Percentiles rank a stretch among this genome's conserved stretches.
Evolutionary conservation across 1,140 invertebrate genomes (phyloP).

Genomic region (Telenomus remus): DNA sequence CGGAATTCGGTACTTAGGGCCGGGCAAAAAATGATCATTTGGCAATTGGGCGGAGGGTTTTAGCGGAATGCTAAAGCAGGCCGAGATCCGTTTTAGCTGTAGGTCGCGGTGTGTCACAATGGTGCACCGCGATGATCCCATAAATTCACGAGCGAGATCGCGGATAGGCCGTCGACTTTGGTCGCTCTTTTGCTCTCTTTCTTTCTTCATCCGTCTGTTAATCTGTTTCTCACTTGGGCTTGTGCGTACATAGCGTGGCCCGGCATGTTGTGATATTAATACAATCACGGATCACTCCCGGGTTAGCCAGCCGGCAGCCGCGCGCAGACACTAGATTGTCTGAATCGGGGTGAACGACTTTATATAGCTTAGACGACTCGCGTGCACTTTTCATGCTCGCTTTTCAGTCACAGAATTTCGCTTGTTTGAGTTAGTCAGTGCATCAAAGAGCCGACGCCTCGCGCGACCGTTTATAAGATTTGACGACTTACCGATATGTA

Average conservation of each 20-base stretch:
- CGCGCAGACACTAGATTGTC: constrained; percentile 75
- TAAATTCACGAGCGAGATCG: constrained; percentile 57
- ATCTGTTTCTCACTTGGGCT: constrained; percentile 55
- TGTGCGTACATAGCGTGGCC: constrained; percentile 61
- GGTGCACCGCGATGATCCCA: constrained; percentile 65
- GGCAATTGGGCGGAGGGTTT: constrained; percentile 36
- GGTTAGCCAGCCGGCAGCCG: constrained; percentile 71
- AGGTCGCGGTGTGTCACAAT: constrained; percentile 58
- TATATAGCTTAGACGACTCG: constrained; percentile 71
- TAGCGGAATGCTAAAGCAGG: constrained; percentile 40
- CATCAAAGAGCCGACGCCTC: constrained; percentile 39
- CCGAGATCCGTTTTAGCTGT: constrained; percentile 54
- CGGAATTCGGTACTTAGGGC: constrained; percentile 36
- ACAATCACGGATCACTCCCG: constrained; percentile 76
- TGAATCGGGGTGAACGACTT: constrained; percentile 77
- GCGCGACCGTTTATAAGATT: constrained; percentile 14
- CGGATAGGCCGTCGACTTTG: constrained; percentile 34
- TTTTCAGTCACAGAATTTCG: constrained; percentile 50
- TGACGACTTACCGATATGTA: constrained; percentile 18
- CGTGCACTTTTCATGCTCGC: constrained; percentile 55
- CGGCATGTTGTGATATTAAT: constrained; percentile 76
- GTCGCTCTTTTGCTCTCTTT: constrained; percentile 56
- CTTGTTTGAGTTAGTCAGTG: constrained; percentile 44
- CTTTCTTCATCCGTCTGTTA: constrained; percentile 57
- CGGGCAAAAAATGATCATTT: constrained; percentile 44